Base-by-base conservation (phyloP, 2,888 invertebrate species). In the Dendrolimus houi region DNA sequence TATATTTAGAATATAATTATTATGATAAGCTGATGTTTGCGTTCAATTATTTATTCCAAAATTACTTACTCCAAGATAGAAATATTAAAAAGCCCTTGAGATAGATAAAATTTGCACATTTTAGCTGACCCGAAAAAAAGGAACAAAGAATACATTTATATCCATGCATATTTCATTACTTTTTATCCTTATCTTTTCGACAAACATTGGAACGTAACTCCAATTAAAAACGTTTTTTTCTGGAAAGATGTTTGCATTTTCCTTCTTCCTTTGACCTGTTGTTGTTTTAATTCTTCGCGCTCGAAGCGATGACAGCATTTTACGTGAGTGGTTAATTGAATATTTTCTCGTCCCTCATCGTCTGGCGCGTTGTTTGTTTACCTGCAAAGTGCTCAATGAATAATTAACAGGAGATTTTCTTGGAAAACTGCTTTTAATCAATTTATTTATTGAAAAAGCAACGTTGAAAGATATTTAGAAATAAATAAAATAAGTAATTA, bases 351-450 rank as follows among this genome's bases (percentile, higher is more conserved):
- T 66, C 61, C 53, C 9, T 10, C 29, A 29, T 29, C 29, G 29
- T 29, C 29, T 29, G 29, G 29, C 10, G 13, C 14, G 14, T 9
- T 59, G 62, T 68, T 69, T 64, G 55, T 63, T 67, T 63, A 60
- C 60, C 57, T 62, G 63, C 57, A 58, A 67, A 76, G 69, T 74
- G 67, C 66, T 64, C 61, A 60, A 66, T 77, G 73, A 80, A 77
- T 77, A 77, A 77, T 76, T 73, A 74, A 75, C 68, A 64, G 62
- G 67, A 67, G 63, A 62, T 71, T 71, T 72, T 65, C 60, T 64
- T 65, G 58, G 29, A 0, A 29, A 29, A 29, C 29, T 29, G 29
- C 6, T 29, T 29, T 29, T 29, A 29, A 6, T 29, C 29, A 29
- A 29, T 29, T 29, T 29, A 6, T 29, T 29, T 29, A 6, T 29